These are phyloP conservation scores for Drosophila seguyi DNA, from an alignment of 1,140 invertebrate genomes.

Conservation along the genomic window DNA sequence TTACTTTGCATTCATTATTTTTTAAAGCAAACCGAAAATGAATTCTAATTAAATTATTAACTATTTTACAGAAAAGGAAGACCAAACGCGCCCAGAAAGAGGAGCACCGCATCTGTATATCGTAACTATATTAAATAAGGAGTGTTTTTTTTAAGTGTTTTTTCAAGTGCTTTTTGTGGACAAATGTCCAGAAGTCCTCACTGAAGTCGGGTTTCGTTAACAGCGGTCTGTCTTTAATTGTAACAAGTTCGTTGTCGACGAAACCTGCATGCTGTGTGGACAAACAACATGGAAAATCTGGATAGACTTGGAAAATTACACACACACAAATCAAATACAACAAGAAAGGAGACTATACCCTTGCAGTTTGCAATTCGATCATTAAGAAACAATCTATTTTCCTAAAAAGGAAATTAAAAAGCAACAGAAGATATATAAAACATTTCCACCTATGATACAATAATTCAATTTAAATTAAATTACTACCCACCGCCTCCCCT, in stretches of 20 bases:
- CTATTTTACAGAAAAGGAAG: background rate
- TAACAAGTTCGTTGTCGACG: conserved; percentile 94
- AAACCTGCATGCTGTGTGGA: conserved; percentile 93
- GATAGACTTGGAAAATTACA: background rate
- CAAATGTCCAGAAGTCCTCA: conserved; percentile 65
- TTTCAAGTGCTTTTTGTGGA: background rate
- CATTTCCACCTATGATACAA: too few relatives aligned
- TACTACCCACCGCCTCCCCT: too few relatives aligned
- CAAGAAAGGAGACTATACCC: background rate
- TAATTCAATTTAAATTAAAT: too few relatives aligned
- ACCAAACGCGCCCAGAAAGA: background rate
- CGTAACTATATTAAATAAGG: too few relatives aligned
- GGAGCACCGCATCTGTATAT: too few relatives aligned
- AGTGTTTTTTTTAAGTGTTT: background rate
- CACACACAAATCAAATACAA: background rate
- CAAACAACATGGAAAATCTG: conserved; percentile 38
- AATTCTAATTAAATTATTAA: background rate
- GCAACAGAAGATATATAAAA: too few relatives aligned
- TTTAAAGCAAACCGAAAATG: too few relatives aligned
- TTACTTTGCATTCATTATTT: too few relatives aligned
- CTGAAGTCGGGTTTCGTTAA: conserved; percentile 92
- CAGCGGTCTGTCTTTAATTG: conserved; percentile 89
- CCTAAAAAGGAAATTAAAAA: too few relatives aligned
- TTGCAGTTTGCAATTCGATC: too few relatives aligned
- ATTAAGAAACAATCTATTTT: too few relatives aligned